Conservation (phyloP, 2,113 vertebrate species). For the Marmota monax region DNA sequence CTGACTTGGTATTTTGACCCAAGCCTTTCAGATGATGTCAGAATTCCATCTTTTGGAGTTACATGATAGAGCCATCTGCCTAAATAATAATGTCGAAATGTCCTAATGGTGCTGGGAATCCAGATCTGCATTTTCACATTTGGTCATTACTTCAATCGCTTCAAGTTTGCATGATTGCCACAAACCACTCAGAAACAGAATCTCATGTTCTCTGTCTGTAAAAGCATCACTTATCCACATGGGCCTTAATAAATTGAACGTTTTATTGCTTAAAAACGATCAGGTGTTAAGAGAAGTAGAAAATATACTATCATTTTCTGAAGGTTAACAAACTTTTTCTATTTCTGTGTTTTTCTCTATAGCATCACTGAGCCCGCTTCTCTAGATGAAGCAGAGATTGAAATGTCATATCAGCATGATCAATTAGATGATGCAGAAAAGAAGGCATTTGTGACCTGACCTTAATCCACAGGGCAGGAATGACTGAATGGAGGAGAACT, state of each 20-base stretch:
- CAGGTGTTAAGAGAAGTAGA: constrained; percentile 51
- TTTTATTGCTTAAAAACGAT: constrained; percentile 71
- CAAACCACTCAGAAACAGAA: background rate
- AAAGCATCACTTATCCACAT: background rate
- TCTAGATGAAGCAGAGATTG: constrained; percentile 45
- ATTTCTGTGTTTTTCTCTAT: background rate
- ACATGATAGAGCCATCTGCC: background rate
- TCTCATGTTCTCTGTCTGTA: background rate
- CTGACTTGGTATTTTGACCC: background rate
- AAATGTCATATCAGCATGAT: constrained; percentile 68
- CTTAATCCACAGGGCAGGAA: constrained; percentile 60
- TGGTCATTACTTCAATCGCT: constrained; percentile 1
- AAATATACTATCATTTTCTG: constrained; percentile 18
- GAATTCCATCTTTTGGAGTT: background rate
- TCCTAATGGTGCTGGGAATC: background rate
- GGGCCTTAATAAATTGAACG: constrained; percentile 43
- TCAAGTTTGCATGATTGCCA: constrained; percentile 5
- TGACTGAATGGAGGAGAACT: constrained; percentile 18
- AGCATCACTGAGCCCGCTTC: constrained; percentile 3
- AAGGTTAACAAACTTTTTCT: constrained; percentile 62
- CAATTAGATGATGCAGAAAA: constrained; percentile 70
- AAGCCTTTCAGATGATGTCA: background rate
- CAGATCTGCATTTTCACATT: background rate
- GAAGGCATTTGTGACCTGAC: constrained; percentile 57
- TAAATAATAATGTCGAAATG: background rate